These are phyloP conservation scores for Patella depressa DNA, from an alignment of 2,888 invertebrate genomes.

Conservation along the genomic window DNA sequence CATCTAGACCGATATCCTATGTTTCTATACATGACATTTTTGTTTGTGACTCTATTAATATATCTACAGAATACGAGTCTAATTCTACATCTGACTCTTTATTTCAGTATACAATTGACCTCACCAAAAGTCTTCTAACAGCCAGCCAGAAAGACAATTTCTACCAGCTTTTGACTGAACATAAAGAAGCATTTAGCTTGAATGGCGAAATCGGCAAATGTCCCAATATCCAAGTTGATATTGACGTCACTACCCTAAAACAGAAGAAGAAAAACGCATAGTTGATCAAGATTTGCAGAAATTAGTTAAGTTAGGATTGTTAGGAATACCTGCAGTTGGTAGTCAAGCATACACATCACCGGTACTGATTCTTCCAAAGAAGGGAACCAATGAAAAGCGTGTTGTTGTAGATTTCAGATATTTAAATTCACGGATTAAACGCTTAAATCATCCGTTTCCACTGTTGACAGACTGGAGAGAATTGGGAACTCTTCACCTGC, in stretches of 20 bases:
- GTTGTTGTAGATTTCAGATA: neutral
- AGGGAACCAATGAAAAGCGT: neutral
- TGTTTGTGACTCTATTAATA: no score
- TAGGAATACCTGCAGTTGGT: neutral
- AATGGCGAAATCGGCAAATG: neutral
- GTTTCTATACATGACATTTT: no score
- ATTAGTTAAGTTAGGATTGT: neutral
- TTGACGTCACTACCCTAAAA: neutral
- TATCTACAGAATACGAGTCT: no score
- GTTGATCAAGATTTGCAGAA: neutral
- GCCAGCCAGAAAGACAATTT: neutral
- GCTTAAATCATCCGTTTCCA: neutral
- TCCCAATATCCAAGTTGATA: neutral
- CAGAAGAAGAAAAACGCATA: neutral
- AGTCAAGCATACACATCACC: neutral
- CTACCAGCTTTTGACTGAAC: neutral
- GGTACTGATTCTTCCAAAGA: neutral
- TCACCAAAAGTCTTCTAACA: neutral
- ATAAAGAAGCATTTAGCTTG: neutral
- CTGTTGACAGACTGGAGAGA: neutral
- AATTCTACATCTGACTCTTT: no score
- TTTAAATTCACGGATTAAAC: neutral
- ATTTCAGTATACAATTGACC: neutral
- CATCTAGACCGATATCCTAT: no score
- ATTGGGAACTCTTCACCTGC: neutral